Base-by-base conservation (phyloP, 1,140 invertebrate genomes). In the Leptestheria dahalacensis region DNA sequence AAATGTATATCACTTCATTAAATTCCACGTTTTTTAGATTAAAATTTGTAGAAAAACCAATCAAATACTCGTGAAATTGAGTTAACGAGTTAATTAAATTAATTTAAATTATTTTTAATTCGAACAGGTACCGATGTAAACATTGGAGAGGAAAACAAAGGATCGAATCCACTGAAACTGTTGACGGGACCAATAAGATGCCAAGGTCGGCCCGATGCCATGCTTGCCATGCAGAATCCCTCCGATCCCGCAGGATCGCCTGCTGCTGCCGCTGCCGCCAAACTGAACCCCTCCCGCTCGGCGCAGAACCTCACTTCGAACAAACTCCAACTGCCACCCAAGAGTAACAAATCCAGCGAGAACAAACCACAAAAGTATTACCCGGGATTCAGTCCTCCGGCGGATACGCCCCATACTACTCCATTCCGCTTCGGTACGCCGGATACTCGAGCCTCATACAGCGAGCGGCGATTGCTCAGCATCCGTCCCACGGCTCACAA, bases 401-500 rank as follows among this genome's bases (percentile, higher is more conserved):
- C 33, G 33, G 15, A 41, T 15, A 41, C 6, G 6, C 6, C 6
- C 33, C 6, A 15, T 15, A 41, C 6, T 41, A 15, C 33, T 15
- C 6, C 53, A 2, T 55, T 29, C 15, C 53, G 53, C n/a, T 68
- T 68, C 61, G 66, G 66, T 11, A 52, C 65, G 10, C 59, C 66
- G 33, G 63, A 64, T 47, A 57, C 64, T 9, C 52, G 67, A 25
- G 64, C 67, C 20, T 67, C 66, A 3, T 68, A 67, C 57, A 67
- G 67, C 54, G 67, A 68, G 60, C 62, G 63, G 11, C 61, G 64
- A 9, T 24, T 49, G 15, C 21, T 53, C n/a, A 29, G 57, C 52
- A 29, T 29, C 26, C 59, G 24, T 46, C 59, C 33, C 48, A 61
- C 28, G n/a, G 63, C 23, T 61, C 62, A 54, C 63, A 60, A 29